Percentiles rank a stretch among this genome's conserved stretches.
Evolutionary conservation across 2,113 vertebrate genomes (phyloP).

Genomic region (Raja brachyura): DNA sequence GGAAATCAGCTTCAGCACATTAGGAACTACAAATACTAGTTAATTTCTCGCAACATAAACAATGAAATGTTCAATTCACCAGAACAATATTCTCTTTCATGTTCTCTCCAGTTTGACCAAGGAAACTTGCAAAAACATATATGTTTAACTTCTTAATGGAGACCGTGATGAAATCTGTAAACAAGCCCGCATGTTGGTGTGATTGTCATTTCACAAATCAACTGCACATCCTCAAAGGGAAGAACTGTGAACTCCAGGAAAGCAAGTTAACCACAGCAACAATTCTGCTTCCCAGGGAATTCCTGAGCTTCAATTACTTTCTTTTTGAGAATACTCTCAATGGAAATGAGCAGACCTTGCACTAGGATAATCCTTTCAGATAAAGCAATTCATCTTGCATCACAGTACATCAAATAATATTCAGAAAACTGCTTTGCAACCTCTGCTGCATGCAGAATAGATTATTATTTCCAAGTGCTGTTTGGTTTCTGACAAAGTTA

Average conservation of each 20-base stretch:
- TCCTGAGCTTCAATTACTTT: slow-evolving; percentile 12
- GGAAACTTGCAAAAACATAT: not conserved
- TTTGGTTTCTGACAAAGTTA: not conserved
- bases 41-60: not conserved
- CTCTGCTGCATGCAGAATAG: not conserved
- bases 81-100: not conserved
- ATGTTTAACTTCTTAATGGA: not conserved
- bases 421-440: not conserved
- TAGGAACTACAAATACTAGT: not conserved
- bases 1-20: not conserved
- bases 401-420: not conserved
- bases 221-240: slow-evolving; percentile 1
- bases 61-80: not conserved
- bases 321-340: not conserved
- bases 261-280: not conserved
- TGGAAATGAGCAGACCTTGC: not conserved
- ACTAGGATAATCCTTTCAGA: not conserved
- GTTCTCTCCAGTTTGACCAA: not conserved
- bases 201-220: slow-evolving; percentile 27
- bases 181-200: not conserved
- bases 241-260: not conserved
- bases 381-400: not conserved
- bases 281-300: slow-evolving; percentile 21
- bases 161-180: not conserved
- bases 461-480: not conserved